Base-by-base conservation (phyloP, 2,797 vertebrate genomes). In the Xiphorhynchus erythropygius region DNA sequence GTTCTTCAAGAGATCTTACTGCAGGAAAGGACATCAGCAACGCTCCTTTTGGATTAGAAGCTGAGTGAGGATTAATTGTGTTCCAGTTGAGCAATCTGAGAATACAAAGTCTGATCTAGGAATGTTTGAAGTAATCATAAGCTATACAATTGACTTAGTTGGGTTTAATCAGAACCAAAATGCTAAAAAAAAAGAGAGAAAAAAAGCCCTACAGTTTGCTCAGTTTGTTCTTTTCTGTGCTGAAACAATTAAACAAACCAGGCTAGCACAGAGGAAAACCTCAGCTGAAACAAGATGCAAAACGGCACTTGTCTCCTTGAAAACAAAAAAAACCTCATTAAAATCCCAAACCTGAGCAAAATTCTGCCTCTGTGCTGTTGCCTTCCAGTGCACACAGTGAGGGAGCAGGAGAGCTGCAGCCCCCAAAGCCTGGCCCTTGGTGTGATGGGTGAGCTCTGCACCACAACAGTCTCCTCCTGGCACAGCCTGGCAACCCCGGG, bases 381-480 rank as follows among this genome's bases (percentile, higher is more conserved):
- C 52, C 7, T 64, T 49, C 35, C 52, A 50, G 8, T 39, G 44
- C 25, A 9, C 2, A 11, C 24, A 10, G 7, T 18, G 50, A 17
- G 21, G 8, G 25, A 19, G 41, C 3, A 50, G 24, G 39, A 27
- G 19, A 8, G 3, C 10, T 18, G 46, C 69, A 47, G 70, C 50
- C 39, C 37, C 32, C 25, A 2, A 19, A 49, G 47, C 4, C 22
- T 32, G 41, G 18, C 4, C 23, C 24, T 39, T 37, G 37, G 37
- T 37, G 37, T 37, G 37, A 37, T 3, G 27, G 47, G 74, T 12
- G 41, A 63, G 53, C 56, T 37, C 62, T 52, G 53, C 56, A 57
- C 1, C 8, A 0, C 1, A 11, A 5, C 37, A 52, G 42, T 0
- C 41, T 9, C 35, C 0, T 1, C 41, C 35, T 17, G 55, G 39